These are phyloP conservation scores for Microtus pennsylvanicus DNA, from an alignment of 2,113 vertebrate genomes.

Conservation along the genomic window DNA sequence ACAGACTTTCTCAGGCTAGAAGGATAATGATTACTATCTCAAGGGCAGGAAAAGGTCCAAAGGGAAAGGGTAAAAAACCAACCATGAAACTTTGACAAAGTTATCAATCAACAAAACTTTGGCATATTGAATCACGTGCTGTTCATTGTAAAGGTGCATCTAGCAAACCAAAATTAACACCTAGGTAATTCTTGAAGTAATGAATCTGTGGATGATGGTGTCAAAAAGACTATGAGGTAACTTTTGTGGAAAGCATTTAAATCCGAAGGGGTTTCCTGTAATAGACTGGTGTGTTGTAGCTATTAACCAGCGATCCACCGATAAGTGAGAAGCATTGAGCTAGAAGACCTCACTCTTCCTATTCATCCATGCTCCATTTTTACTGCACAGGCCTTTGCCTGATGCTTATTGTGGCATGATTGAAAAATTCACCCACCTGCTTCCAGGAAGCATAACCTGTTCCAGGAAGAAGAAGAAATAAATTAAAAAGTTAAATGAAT, in stretches of 20 bases:
- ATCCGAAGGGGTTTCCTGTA: not conserved
- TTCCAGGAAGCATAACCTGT: not conserved
- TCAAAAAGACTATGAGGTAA: not conserved
- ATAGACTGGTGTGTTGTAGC: no score
- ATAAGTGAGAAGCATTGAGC: not conserved
- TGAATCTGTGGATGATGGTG: not conserved
- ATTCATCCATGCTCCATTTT: not conserved
- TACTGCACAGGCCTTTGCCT: not conserved
- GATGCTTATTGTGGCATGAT: not conserved
- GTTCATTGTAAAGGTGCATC: not conserved
- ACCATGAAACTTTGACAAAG: conserved; percentile 7
- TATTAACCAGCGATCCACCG: not conserved
- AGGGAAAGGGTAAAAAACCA: not conserved
- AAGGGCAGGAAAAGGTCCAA: not conserved
- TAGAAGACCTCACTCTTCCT: not conserved
- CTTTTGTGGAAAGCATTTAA: not conserved
- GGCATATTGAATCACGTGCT: not conserved
- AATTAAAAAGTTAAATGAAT: not conserved
- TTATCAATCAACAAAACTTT: not conserved
- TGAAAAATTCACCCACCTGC: not conserved
- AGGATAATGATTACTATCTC: conserved; percentile 24
- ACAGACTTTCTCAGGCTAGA: not conserved
- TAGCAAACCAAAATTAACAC: not conserved
- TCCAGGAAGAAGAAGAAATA: conserved; percentile 27
- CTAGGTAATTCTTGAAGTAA: not conserved